Evolutionary conservation across 1,140 invertebrate species (phyloP), one percentile per base, ranked within the genome.

Genomic region (Carposina sasakii): DNA sequence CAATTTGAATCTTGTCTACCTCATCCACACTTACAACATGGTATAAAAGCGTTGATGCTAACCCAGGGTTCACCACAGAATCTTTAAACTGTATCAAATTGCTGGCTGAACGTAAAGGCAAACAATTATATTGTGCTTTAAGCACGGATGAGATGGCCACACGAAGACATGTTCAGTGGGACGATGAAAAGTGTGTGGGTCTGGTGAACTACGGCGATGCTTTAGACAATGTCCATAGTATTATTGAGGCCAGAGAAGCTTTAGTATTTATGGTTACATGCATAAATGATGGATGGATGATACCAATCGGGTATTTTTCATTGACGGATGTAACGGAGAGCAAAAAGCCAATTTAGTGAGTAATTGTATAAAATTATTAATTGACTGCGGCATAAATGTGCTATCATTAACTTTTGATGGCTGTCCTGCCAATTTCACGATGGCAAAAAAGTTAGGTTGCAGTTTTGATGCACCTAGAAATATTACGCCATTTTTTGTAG

Each of bases 371-470:
- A n/a, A 36, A 3, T 16, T 36, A 17, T 13, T 8, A 16, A 8
- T 16, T 9, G 16, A 36, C 15, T 9, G 12, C 19, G 16, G 16
- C 16, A 19, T 36, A 8, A 10, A 9, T 13, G 16, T 36, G 10
- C 15, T 16, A 15, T n/a, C 33, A 9, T 10, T 36, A 19, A 36
- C 33, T 9, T 36, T 36, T 36, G 33, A 36, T 17, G 33, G 33
- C n/a, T 36, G 33, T 19, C 33, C 33, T 10, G 16, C 33, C 2
- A 36, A 36, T 19, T 16, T 36, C 3, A 16, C 12, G 9, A 36
- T 36, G 33, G 33, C 33, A 16, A 36, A 36, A 36, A 36, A 9
- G 16, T 19, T 36, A 19, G 33, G 33, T 9, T 36, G 33, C 33
- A 9, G 8, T 13, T n/a, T n/a, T n/a, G 9, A 16, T 16, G 33